Evolutionary conservation across 1,140 invertebrate genomes (phyloP).

Genomic region (Drosophila ogumai): DNA sequence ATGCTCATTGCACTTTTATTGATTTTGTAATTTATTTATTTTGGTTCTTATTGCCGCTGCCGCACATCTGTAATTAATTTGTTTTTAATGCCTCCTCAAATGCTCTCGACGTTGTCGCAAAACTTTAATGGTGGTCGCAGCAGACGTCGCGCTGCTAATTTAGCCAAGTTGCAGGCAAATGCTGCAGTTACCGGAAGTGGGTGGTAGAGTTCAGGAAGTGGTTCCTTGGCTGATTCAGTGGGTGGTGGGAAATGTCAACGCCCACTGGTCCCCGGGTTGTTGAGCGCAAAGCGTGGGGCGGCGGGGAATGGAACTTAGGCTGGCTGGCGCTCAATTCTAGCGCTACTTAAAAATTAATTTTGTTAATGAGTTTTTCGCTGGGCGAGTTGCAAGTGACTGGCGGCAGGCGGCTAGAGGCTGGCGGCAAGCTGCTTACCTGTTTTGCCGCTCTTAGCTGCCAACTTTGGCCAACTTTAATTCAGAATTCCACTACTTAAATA

Average conservation of each 20-base stretch:
- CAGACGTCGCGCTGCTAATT: slow-evolving; percentile 71
- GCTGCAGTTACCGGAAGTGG: slow-evolving; percentile 42
- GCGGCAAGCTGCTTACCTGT: slow-evolving; percentile 68
- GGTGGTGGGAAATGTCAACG: slow-evolving; percentile 50
- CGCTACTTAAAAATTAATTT: slow-evolving; percentile 83
- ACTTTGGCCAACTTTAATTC: slow-evolving; percentile 56
- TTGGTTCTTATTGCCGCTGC: slow-evolving; percentile 46
- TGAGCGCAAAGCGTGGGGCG: not conserved
- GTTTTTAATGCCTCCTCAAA: slow-evolving; percentile 82
- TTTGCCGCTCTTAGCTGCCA: slow-evolving; percentile 30
- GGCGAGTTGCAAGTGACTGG: slow-evolving; percentile 38
- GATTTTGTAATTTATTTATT: slow-evolving; percentile 83
- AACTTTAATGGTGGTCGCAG: slow-evolving; percentile 70
- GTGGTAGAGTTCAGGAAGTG: not conserved
- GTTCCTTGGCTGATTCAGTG: not conserved
- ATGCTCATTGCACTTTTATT: slow-evolving; percentile 58
- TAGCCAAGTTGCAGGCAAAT: slow-evolving; percentile 71
- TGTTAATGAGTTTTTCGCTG: slow-evolving; percentile 80
- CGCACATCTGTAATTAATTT: slow-evolving; percentile 79
- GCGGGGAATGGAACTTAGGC: slow-evolving; percentile 54
- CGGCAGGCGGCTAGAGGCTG: slow-evolving; percentile 12
- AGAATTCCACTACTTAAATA: slow-evolving; percentile 49
- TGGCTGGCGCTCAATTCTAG: slow-evolving; percentile 70
- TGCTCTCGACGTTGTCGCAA: slow-evolving; percentile 53
- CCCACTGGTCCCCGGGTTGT: slow-evolving; percentile 24